Conservation (phyloP, 2,797 vertebrate species). For the Paramormyrops hopkinsi region DNA sequence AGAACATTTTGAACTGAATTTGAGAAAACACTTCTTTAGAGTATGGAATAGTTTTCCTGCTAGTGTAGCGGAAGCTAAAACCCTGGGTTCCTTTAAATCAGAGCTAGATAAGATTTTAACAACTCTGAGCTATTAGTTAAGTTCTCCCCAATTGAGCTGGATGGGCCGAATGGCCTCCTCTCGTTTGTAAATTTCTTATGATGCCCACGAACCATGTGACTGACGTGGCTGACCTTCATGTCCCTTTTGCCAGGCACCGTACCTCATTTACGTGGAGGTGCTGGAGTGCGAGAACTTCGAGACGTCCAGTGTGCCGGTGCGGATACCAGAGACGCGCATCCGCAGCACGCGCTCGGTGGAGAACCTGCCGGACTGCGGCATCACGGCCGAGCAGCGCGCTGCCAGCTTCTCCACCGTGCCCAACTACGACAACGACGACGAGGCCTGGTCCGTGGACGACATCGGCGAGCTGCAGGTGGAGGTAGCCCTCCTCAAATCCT, state of each 20-base stretch:
- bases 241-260: constrained; percentile 70
- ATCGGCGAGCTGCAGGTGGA: constrained; percentile 93
- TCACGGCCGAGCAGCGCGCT: constrained; percentile 76
- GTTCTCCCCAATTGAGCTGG: too few relatives aligned
- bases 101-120: too few relatives aligned
- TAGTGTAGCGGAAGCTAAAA: too few relatives aligned
- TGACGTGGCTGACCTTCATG: neutral
- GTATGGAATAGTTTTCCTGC: too few relatives aligned
- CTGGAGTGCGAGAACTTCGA: constrained; percentile 94
- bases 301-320: constrained; percentile 75
- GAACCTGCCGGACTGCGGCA: constrained; percentile 84
- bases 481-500: constrained; percentile 52
- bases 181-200: neutral
- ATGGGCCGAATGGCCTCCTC: too few relatives aligned
- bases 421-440: constrained; percentile 92
- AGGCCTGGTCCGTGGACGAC: constrained; percentile 92
- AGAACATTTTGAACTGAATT: too few relatives aligned
- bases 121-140: too few relatives aligned
- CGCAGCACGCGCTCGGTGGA: constrained; percentile 88
- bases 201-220: neutral
- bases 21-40: too few relatives aligned
- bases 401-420: constrained; percentile 82
- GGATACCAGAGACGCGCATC: constrained; percentile 91
- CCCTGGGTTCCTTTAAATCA: too few relatives aligned
- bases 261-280: constrained; percentile 93